phyloP scores from a whole-genome alignment of 2,113 vertebrate species.

The Anguilla rostrata region DNA sequence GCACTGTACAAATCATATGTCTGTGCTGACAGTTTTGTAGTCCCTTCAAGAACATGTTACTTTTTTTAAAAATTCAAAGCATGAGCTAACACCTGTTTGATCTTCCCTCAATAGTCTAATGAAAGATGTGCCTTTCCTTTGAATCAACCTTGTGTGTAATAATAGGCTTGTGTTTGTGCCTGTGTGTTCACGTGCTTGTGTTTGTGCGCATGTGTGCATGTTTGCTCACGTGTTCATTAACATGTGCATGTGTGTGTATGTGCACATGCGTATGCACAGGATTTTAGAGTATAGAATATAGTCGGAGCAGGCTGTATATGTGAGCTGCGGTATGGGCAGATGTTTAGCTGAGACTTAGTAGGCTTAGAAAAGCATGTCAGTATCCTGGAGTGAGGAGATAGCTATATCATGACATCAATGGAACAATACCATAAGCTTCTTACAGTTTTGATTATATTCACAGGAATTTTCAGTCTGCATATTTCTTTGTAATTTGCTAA shows the following conservation, averaged over 20 bases:
- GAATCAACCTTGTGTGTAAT: background rate
- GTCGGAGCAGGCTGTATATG: background rate
- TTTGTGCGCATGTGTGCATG: no score
- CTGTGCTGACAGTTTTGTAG: constrained; percentile 38
- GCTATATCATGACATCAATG: constrained; percentile 52
- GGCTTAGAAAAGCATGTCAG: constrained; percentile 14
- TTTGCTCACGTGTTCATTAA: background rate
- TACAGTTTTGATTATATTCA: constrained; percentile 49
- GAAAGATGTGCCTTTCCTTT: background rate
- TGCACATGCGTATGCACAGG: background rate
- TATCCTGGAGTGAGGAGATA: constrained; percentile 52
- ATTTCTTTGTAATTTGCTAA: constrained; percentile 38
- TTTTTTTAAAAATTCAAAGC: background rate
- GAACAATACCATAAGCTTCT: constrained; percentile 63
- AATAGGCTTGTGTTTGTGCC: background rate
- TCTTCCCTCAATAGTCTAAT: constrained; percentile 24
- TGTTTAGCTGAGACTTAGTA: constrained; percentile 51
- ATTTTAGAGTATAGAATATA: background rate
- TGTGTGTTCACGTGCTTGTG: background rate
- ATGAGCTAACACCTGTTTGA: constrained; percentile 19
- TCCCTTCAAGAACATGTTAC: background rate
- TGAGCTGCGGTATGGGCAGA: constrained; percentile 52
- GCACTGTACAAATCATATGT: background rate
- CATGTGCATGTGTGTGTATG: background rate
- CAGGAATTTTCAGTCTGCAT: constrained; percentile 39